Conservation (phyloP, 2,888 invertebrate genomes). For the Aporophyla nigra region DNA sequence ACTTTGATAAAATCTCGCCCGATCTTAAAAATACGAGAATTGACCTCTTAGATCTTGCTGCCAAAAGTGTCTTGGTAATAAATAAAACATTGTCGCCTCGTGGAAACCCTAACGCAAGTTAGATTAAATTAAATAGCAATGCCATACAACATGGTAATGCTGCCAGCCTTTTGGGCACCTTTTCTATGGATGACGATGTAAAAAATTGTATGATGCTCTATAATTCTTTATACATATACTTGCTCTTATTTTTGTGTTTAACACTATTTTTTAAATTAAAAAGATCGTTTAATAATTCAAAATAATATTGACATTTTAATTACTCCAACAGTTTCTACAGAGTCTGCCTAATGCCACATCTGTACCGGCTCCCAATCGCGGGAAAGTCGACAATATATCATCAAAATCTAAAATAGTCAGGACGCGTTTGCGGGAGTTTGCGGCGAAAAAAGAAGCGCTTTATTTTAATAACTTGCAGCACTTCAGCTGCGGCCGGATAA, state of each 20-base stretch:
- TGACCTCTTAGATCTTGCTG: too few relatives aligned
- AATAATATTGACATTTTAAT: conserved; percentile 33
- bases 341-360: conserved; percentile 57
- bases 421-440: conserved; percentile 84
- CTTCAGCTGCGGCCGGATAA: conserved; percentile 56
- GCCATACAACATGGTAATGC: too few relatives aligned
- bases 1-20: too few relatives aligned
- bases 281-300: background rate
- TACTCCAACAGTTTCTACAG: conserved; percentile 15
- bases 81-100: background rate
- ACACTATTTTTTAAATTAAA: too few relatives aligned
- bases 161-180: too few relatives aligned
- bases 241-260: too few relatives aligned
- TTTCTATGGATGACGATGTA: too few relatives aligned
- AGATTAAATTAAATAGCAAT: too few relatives aligned
- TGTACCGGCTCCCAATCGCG: conserved; percentile 55
- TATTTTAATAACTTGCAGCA: conserved; percentile 77
- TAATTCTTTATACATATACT: too few relatives aligned
- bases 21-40: background rate
- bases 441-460: conserved; percentile 83
- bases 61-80: background rate
- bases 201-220: too few relatives aligned
- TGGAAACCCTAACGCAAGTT: too few relatives aligned
- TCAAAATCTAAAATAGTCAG: conserved; percentile 85
- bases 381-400: conserved; percentile 85